Base-by-base conservation (phyloP, 1,140 invertebrate species). In the Vollenhovia emeryi region DNA sequence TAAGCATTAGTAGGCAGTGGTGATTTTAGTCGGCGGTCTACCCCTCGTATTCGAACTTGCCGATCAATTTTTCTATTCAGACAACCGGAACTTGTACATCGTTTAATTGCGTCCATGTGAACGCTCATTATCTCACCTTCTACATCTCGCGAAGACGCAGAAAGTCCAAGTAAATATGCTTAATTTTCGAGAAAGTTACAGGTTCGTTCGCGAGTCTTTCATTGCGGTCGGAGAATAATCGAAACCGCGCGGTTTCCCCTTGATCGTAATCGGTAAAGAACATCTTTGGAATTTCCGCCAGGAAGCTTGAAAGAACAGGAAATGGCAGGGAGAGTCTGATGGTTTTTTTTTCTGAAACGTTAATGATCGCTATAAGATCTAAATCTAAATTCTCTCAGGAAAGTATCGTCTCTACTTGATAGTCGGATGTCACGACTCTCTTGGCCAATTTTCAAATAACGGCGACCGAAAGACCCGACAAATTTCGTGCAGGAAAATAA, bases 161-260 rank as follows among this genome's bases (percentile, higher is more conserved):
- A 45, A 15, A 71, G 52, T 50, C 27, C 62, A 68, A 69, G 86
- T 68, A 78, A 86, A 66, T 76, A 52, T 62, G 43, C 57, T 87
- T 85, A 76, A 85, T 88, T 86, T 78, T 69, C 55, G 82, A 85
- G 86, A 78, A 85, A 87, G 62, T 78, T 40, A 52, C 24, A 43
- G 52, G 24, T 40, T 62, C 64, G 27, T 62, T 55, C 66, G n/a
- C n/a, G 66, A 73, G 82, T 52, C 74, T 60, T 52, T 57, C 62
- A 45, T 62, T 87, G 80, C 21, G 73, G 84, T 84, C 62, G 45
- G 27, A 3, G 52, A 62, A 59, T 76, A 79, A 87, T 86, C 52
- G 64, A 73, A 74, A 88, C 69, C 45, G 30, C 64, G 84, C 57
- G 71, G 60, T 79, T 75, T 84, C 66, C 60, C 40, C 24, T 68